Evolutionary conservation across 1,140 invertebrate genomes (phyloP), one percentile per base, ranked within the genome.

Genomic region (Copidosoma floridanum): DNA sequence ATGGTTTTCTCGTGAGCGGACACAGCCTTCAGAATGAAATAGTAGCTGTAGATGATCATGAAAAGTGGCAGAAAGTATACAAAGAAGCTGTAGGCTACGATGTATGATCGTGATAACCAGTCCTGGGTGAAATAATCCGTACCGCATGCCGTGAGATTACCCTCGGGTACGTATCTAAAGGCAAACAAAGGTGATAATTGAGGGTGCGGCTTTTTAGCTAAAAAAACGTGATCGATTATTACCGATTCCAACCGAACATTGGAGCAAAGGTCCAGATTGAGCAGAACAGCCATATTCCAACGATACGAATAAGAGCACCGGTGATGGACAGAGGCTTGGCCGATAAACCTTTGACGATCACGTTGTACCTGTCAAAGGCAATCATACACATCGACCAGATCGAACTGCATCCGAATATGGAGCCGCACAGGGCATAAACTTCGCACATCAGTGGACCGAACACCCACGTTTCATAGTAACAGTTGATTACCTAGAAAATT

Each of bases 391-490:
- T 90, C 0, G 89, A 87, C 88, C 90, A 92, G 64, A 94, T 93
- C 53, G 90, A 93, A 32, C 81, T 83, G 70, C 89, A 88, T 29
- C 91, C 91, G 68, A 89, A 92, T 27, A 93, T 82, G 4, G 90
- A 92, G 5, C 91, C 92, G 50, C 85, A 81, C 76, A 92, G 82
- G 14, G 85, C 91, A 69, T 93, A 93, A 0, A 94, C 71, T 75
- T 93, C 88, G 76, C 92, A 95, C 75, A 90, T 88, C 40, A 91
- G 77, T 21, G 89, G 86, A 55, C 90, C 91, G 52, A 92, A 83
- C 43, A 91, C 85, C 92, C 92, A 94, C 7, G 91, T 93, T 80
- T 93, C 90, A 67, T 89, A 85, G 70, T 91, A 93, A 76, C 91
- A 91, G 78, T 92, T 94, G 61, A 92, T 85, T 26, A 92, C 67